Base-by-base conservation (phyloP, 2,797 vertebrate species). In the Agapornis canus region DNA sequence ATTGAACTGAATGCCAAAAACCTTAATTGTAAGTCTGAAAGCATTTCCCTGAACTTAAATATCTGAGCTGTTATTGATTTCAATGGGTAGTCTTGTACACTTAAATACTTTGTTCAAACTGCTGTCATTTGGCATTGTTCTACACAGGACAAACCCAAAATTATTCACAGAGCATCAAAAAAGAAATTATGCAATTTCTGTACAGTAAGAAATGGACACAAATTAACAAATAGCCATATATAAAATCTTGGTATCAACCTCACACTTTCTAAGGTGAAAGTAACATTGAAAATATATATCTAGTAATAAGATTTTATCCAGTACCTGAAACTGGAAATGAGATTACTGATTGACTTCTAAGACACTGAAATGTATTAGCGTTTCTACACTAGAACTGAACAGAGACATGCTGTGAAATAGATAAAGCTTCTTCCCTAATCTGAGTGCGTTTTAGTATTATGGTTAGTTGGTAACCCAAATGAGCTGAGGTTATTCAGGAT, bases 1-100 rank as follows among this genome's bases (percentile, higher is more conserved):
- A 47, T 27, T 66, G 5, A 78, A 59, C 21, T 13, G 31, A 78
- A 51, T 4, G 1, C 0, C 20, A 20, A 7, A 40, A 77, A 23
- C 2, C 0, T 37, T 59, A 1, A 18, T 70, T 90, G 72, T 35
- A 51, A 37, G 27, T 32, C 11, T 4, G 0, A 14, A 80, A 80
- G 0, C 0, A 0, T 63, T 73, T 56, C 3, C 5, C 25, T 71
- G 27, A 80, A 9, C 25, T 82, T 45, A 35, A 37, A 2, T 45
- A 31, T 17, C 23, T 43, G 10, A 60, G 20, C 5, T 49, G 5
- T 56, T 68, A 23, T 0, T 49, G 23, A 68, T 78, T 82, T 79
- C 21, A 76, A 0, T n/a, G 29, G 8, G 4, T 40, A 19, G 84
- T 13, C 23, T 23, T 10, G 20, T 17, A 61, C 5, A 10, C 13